These are phyloP conservation scores for Coenonympha arcania DNA, from an alignment of 2,888 invertebrate species.

Conservation along the genomic window DNA sequence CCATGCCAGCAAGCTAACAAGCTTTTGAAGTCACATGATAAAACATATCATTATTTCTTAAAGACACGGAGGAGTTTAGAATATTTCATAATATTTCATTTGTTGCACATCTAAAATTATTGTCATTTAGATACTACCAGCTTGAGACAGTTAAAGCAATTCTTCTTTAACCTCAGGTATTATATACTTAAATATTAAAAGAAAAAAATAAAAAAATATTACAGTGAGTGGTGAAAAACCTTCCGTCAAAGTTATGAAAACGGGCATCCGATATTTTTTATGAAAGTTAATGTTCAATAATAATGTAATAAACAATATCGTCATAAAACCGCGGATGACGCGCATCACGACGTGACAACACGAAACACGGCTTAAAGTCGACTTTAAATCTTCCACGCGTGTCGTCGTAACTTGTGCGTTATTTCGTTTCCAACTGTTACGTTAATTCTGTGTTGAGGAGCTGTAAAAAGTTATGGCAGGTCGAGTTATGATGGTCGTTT, in stretches of 20 bases:
- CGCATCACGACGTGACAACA: conserved; percentile 12
- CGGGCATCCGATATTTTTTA: neutral
- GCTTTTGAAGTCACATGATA: too few species aligned
- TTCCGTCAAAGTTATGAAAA: too few species aligned
- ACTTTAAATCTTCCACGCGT: conserved; percentile 9
- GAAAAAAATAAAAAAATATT: too few species aligned
- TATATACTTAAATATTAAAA: too few species aligned
- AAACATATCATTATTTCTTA: too few species aligned
- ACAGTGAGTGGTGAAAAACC: neutral
- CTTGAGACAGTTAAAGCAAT: too few species aligned
- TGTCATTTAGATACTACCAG: too few species aligned
- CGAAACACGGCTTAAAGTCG: conserved; percentile 6
- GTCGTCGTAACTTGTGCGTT: conserved; percentile 18
- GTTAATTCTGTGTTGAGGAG: conserved; percentile 8
- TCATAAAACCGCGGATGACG: conserved; percentile 13
- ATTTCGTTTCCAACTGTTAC: conserved; percentile 13
- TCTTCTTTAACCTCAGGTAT: too few species aligned
- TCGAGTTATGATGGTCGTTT: conserved; percentile 6
- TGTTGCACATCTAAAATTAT: too few species aligned
- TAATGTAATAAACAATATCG: conserved; percentile 10
- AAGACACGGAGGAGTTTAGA: too few species aligned
- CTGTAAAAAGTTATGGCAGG: conserved; percentile 15
- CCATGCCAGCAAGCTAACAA: neutral
- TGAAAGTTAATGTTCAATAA: conserved; percentile 4
- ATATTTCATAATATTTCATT: too few species aligned